Base-by-base conservation (phyloP, 2,797 vertebrate species). In the Gouania willdenowi region DNA sequence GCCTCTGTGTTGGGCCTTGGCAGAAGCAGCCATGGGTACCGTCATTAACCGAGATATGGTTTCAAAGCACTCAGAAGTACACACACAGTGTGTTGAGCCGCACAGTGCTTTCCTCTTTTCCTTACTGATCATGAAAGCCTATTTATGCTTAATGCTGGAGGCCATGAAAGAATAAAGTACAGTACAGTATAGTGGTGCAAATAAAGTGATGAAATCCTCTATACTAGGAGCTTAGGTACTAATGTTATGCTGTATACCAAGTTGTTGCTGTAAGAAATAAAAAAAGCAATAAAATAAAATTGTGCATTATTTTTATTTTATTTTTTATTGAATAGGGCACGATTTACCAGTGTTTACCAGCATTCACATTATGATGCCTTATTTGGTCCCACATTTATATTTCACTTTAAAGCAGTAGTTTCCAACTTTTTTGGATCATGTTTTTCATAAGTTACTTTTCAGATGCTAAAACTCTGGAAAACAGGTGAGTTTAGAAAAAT, bases 21-120 rank as follows among this genome's bases (percentile, higher is more conserved):
- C 41, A 26, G 32, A 42, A 19, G 2, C 27, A 16, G 42, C 50
- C 26, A 53, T 47, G 36, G 50, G 25, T 55, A 53, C 65, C 62
- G 58, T 58, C 44, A 47, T 44, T 43, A 56, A 71, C 67, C 59
- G 57, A 66, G 52, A 66, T 57, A 57, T 50, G 18, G 19, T 75
- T 82, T 68, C 58, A 66, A 69, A 66, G 40, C 56, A 41, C 60
- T 24, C 45, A 41, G 38, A 32, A 36, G 47, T 18, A 39, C 15
- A 51, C 45, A 47, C 38, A 44, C 46, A 19, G 13, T 27, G 18
- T 36, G 23, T 43, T 56, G 36, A 24, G 42, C 41, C 41, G 31
- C 25, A 36, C 48, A 29, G 37, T 11, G 3, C 6, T 15, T 59
- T 41, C 14, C 29, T 44, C 7, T 37, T 33, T 27, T 19, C 19